Evolutionary conservation across 2,888 invertebrate genomes (phyloP).

Genomic region (Tipula unca): DNA sequence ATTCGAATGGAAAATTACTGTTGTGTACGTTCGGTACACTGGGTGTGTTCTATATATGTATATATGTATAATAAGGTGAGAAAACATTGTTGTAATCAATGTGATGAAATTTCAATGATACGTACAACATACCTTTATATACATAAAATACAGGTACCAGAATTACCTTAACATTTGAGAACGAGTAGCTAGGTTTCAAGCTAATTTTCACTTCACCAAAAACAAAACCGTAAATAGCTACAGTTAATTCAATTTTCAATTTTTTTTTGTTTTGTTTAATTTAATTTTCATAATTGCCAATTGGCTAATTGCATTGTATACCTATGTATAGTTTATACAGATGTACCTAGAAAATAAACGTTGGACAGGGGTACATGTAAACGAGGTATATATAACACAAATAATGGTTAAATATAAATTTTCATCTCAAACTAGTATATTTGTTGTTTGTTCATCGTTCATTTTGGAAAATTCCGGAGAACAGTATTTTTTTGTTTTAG

Average conservation of each 20-base stretch:
- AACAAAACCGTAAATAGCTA: not conserved
- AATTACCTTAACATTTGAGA: not conserved
- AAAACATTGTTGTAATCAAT: not conserved
- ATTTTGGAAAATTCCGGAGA: not conserved
- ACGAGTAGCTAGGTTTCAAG: not conserved
- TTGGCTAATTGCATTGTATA: not conserved
- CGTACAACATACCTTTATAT: not conserved
- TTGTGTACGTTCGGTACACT: not conserved
- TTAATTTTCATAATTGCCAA: not conserved
- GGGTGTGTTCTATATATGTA: not conserved
- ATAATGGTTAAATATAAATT: not conserved
- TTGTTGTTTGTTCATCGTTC: not conserved
- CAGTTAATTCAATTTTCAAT: not conserved
- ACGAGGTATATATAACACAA: not conserved
- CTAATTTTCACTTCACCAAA: not conserved
- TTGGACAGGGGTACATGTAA: too few relatives aligned
- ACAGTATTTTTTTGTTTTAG: not conserved
- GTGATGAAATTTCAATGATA: conserved; percentile 8
- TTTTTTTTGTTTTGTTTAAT: not conserved
- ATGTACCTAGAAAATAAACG: not conserved
- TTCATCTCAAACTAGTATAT: not conserved
- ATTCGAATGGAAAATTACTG: not conserved
- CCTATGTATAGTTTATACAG: not conserved
- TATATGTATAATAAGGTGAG: not conserved
- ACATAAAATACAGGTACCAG: not conserved